These are phyloP conservation scores for Crotalus tigris DNA, from an alignment of 2,113 vertebrate species.

Conservation along the genomic window DNA sequence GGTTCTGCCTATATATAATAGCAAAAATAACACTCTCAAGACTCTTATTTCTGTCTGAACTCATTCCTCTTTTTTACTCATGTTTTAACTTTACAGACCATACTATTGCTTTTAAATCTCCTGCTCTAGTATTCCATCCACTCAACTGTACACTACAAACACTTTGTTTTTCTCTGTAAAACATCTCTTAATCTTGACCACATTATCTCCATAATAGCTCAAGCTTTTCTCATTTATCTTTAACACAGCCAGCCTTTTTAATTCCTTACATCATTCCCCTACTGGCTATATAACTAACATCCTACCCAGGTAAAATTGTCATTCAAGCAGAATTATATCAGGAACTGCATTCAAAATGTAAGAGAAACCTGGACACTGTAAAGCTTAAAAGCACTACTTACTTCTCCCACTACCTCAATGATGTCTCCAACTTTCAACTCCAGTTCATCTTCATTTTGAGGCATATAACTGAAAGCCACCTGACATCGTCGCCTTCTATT, in stretches of 20 bases:
- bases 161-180: neutral
- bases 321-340: too few relatives aligned
- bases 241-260: neutral
- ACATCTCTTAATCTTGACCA: neutral
- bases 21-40: neutral
- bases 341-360: neutral
- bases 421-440: slow-evolving; percentile 95
- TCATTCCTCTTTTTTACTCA: neutral
- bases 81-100: neutral
- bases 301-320: neutral
- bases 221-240: neutral
- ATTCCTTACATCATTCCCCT: too few relatives aligned
- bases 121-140: neutral
- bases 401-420: slow-evolving; percentile 92
- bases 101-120: neutral
- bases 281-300: neutral
- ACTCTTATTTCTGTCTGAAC: neutral
- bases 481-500: slow-evolving; percentile 90
- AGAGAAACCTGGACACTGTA: neutral
- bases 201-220: too few relatives aligned
- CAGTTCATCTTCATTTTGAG: slow-evolving; percentile 96
- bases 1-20: neutral
- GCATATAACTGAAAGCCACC: slow-evolving; percentile 94
- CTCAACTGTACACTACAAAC: neutral
- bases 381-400: slow-evolving; percentile 58